phyloP scores from a whole-genome alignment of 1,140 invertebrate genomes.

The Aphelenchoides avenae region DNA sequence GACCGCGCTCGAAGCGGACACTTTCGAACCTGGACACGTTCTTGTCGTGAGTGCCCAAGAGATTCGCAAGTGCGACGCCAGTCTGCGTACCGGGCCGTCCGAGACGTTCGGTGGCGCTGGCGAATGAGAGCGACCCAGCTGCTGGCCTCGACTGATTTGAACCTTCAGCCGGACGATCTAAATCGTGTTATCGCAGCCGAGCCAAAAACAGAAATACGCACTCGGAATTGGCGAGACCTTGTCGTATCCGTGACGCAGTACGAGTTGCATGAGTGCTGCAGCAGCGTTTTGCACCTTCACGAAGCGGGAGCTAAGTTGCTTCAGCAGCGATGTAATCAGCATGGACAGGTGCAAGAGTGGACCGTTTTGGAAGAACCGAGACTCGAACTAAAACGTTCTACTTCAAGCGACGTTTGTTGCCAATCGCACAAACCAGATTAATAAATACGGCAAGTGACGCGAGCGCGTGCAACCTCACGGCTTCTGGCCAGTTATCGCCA shows the following conservation, averaged over 20 bases:
- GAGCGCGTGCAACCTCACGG: conserved; percentile 80
- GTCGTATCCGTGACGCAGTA: conserved; percentile 54
- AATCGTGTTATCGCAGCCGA: too few species aligned
- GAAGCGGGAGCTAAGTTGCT: conserved; percentile 52
- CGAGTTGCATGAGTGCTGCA: conserved; percentile 53
- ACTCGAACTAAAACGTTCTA: conserved; percentile 58
- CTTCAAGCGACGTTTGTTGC: conserved; percentile 8
- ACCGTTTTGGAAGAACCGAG: conserved; percentile 42
- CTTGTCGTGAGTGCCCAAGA: conserved; percentile 48
- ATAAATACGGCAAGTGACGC: conserved; percentile 81
- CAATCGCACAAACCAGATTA: conserved; percentile 71
- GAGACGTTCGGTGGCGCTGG: conserved; percentile 20
- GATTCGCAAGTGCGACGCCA: conserved; percentile 45
- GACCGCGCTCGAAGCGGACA: conserved; percentile 45
- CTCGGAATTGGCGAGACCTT: conserved; percentile 10
- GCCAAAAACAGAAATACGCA: too few species aligned
- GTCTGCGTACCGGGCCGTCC: conserved; percentile 49
- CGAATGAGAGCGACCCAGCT: conserved; percentile 13
- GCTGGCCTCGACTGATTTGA: not conserved
- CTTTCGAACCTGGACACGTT: conserved; percentile 28
- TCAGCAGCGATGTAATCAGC: conserved; percentile 45
- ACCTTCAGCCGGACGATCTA: too few species aligned
- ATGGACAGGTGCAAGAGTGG: conserved; percentile 45
- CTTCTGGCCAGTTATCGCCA: conserved; percentile 81
- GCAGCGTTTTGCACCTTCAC: conserved; percentile 45